A percentile compares a stretch with the other conserved stretches of the same genome.
phyloP scores from a whole-genome alignment of 1,140 invertebrate species.

The Panagrolaimus sp. region DNA sequence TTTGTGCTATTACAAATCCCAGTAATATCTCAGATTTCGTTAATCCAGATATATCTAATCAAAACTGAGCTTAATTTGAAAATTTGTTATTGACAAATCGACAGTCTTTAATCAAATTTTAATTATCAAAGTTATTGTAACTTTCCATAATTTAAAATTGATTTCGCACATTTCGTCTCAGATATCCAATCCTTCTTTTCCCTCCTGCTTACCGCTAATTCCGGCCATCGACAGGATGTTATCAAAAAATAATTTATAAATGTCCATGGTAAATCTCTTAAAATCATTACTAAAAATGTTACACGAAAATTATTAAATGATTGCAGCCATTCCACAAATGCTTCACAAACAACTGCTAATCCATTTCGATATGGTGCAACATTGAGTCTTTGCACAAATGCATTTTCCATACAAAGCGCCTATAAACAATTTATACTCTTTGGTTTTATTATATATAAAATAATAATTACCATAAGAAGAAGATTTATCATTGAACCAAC shows the following conservation, averaged over 20 bases:
- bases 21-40: too few species aligned
- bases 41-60: conserved; percentile 8
- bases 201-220: conserved; percentile 35
- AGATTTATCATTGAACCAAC: conserved; percentile 50
- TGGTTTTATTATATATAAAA: neutral
- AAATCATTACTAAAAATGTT: conserved; percentile 48
- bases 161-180: too few species aligned
- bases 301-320: conserved; percentile 57
- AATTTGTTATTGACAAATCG: too few species aligned
- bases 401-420: conserved; percentile 54
- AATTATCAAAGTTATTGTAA: too few species aligned
- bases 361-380: conserved; percentile 49
- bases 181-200: neutral
- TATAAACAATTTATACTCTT: conserved; percentile 16
- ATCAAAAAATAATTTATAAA: conserved; percentile 54
- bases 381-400: conserved; percentile 46
- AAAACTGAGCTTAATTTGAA: too few species aligned
- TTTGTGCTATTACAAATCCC: too few species aligned
- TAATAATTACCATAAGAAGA: conserved; percentile 40
- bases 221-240: conserved; percentile 46
- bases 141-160: too few species aligned
- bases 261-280: conserved; percentile 54
- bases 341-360: conserved; percentile 46
- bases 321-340: conserved; percentile 53
- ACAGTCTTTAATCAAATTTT: too few species aligned